Evolutionary conservation across 2,888 invertebrate genomes (phyloP).

Genomic region (Rhorus exstirpatorius): DNA sequence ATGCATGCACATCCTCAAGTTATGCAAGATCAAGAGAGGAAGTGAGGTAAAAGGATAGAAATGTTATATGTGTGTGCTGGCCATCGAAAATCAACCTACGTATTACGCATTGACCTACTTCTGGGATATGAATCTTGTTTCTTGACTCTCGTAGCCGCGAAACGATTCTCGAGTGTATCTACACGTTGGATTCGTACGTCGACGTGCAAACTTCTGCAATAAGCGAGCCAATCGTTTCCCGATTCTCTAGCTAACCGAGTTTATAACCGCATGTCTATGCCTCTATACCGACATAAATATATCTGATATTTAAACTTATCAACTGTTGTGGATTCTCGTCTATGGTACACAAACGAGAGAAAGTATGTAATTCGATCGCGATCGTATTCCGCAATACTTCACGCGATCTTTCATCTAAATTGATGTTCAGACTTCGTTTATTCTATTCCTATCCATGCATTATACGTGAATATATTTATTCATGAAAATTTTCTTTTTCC

Average conservation of each 20-base stretch:
- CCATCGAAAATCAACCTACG: slow-evolving; percentile 75
- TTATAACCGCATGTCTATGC: slow-evolving; percentile 18
- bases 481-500: slow-evolving; percentile 32
- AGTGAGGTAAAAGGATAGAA: background rate
- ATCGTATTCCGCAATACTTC: background rate
- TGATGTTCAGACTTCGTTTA: background rate
- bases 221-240: slow-evolving; percentile 72
- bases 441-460: background rate
- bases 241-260: slow-evolving; percentile 39
- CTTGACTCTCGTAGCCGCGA: slow-evolving; percentile 46
- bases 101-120: slow-evolving; percentile 78
- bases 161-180: slow-evolving; percentile 16
- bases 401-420: slow-evolving; percentile 2
- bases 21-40: background rate
- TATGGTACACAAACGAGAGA: background rate
- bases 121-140: slow-evolving; percentile 76
- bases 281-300: background rate
- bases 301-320: background rate
- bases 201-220: slow-evolving; percentile 73
- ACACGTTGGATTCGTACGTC: slow-evolving; percentile 35
- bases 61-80: background rate
- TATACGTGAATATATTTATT: slow-evolving; percentile 9
- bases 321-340: background rate
- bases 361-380: background rate
- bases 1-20: background rate